A percentile compares a stretch with the other conserved stretches of the same genome.
These are phyloP conservation scores for Otocyon megalotis DNA, from an alignment of 2,113 vertebrate species.

Conservation along the genomic window DNA sequence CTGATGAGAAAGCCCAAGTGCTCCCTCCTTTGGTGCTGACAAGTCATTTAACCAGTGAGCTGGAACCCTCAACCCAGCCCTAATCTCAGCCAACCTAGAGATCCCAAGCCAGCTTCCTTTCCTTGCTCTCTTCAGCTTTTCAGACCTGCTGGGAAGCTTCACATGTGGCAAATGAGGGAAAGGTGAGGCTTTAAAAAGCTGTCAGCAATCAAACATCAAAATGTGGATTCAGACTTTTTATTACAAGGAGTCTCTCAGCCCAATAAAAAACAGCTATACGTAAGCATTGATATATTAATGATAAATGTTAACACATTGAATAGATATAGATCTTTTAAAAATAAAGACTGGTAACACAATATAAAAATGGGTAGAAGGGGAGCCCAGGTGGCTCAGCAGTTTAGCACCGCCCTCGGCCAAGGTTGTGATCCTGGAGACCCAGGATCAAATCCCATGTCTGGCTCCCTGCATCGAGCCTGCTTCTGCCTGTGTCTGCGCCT, in stretches of 20 bases:
- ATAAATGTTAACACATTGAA: not conserved
- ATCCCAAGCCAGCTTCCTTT: not conserved
- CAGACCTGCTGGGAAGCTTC: not conserved
- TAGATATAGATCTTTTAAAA: not conserved
- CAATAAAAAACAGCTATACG: not conserved
- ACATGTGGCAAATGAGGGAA: not conserved
- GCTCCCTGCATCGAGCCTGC: too few species aligned
- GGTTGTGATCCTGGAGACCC: too few species aligned
- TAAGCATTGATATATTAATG: not conserved
- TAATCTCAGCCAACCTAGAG: not conserved
- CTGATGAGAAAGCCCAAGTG: not conserved
- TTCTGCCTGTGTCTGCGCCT: too few species aligned
- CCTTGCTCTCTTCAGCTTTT: slow-evolving; percentile 9
- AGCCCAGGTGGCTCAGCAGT: too few species aligned
- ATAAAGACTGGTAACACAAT: slow-evolving; percentile 4
- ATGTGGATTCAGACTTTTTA: slow-evolving; percentile 32
- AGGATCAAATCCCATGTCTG: too few species aligned
- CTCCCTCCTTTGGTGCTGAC: not conserved
- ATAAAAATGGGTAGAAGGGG: not conserved
- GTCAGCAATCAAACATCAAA: slow-evolving; percentile 7
- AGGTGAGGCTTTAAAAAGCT: not conserved
- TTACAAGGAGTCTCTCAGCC: not conserved
- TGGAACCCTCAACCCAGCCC: not conserved
- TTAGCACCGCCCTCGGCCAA: too few species aligned
- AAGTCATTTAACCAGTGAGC: not conserved